Evolutionary conservation across 2,888 invertebrate genomes (phyloP), one percentile per base, ranked within the genome.

Genomic region (Abrostola tripartita): DNA sequence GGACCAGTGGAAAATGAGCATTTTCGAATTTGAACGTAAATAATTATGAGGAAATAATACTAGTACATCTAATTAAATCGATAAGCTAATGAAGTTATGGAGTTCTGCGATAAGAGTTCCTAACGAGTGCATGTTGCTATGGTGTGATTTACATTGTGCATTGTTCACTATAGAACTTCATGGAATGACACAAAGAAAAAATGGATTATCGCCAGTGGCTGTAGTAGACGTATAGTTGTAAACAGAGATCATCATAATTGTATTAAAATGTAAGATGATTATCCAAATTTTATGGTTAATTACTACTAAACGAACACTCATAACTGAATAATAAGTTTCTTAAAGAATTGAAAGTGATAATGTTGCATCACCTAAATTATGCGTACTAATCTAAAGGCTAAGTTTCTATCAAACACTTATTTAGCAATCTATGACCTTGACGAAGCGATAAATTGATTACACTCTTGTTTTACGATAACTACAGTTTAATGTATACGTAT

Each of bases 351-450:
- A 50, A 56, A 40, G 38, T 14, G n/a, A 38, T 24, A 50, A 4
- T 12, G 55, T 8, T 38, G 35, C 40, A 35, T 40, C 14, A 36
- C 5, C 5, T 36, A 56, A 37, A 1, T 24, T 53, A 12, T 11
- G 35, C 40, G 36, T 37, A 50, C 44, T 57, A 61, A 74, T 62
- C 38, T 53, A 14, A 66, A 76, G 61, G 58, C 59, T 54, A 58
- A 60, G 50, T 75, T 77, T 76, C 60, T 71, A 49, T 49, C 35
- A n/a, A 56, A 61, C 36, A 14, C 14, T 12, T 14, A 65, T 67
- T 71, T 58, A 37, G 61, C 63, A 77, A 73, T 68, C 37, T 49
- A 41, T 56, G 53, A 61, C 75, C 71, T 71, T 71, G 62, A 50
- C 35, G 41, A 54, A 57, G 41, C 40, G 55, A 60, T 49, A 44